phyloP scores from a whole-genome alignment of 2,888 invertebrate species.

The Buathra laborator region DNA sequence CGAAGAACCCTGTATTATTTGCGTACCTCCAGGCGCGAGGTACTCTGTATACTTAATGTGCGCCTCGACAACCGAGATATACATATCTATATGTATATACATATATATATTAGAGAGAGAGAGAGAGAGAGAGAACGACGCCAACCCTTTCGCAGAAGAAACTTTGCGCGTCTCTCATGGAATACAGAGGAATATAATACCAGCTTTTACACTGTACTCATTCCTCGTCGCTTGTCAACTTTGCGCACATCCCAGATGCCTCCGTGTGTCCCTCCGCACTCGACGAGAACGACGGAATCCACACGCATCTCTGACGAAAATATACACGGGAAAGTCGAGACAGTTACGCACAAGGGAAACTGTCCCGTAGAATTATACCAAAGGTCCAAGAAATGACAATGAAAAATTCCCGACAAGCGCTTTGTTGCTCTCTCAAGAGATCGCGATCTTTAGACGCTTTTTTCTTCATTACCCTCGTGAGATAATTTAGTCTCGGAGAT shows the following conservation, averaged over 20 bases:
- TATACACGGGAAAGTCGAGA: neutral
- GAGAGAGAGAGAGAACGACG: neutral
- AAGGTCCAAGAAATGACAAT: neutral
- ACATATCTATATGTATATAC: no score
- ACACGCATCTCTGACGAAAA: neutral
- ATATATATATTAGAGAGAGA: neutral
- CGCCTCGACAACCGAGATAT: neutral
- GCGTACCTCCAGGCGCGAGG: constrained; percentile 44
- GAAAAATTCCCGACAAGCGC: neutral
- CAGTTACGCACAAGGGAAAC: neutral
- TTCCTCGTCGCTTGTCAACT: constrained; percentile 33
- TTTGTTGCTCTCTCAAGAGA: neutral
- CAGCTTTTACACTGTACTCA: constrained; percentile 26
- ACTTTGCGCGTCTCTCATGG: constrained; percentile 33
- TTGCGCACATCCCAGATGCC: neutral
- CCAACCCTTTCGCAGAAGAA: constrained; percentile 18
- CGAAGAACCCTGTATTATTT: constrained; percentile 35
- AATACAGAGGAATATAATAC: constrained; percentile 34
- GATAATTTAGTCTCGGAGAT: no score
- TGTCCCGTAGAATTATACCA: neutral
- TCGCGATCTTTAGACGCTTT: neutral
- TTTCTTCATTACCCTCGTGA: neutral
- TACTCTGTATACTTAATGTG: constrained; percentile 40
- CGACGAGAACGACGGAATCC: neutral
- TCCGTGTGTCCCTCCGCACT: neutral